Conservation (phyloP, 2,888 invertebrate genomes). For the Girardia tigrina region DNA sequence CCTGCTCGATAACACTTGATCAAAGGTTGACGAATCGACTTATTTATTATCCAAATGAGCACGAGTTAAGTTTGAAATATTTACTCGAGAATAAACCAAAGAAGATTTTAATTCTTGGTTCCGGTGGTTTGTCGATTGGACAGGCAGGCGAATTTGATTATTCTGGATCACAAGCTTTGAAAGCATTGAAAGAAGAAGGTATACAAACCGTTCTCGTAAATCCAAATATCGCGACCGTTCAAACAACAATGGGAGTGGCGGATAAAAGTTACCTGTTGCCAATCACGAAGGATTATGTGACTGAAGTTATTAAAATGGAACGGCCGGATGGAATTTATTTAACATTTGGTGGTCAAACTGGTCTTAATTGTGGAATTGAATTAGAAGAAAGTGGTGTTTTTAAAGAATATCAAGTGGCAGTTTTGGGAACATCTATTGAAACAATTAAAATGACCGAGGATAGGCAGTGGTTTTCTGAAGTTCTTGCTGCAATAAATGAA, state of each 20-base stretch:
- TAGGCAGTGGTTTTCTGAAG: conserved; percentile 78
- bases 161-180: conserved; percentile 86
- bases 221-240: conserved; percentile 97
- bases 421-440: conserved; percentile 86
- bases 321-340: conserved; percentile 86
- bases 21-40: conserved; percentile 29
- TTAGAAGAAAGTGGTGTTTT: conserved; percentile 68
- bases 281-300: conserved; percentile 77
- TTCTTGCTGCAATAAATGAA: conserved; percentile 73
- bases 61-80: conserved; percentile 27
- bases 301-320: conserved; percentile 74
- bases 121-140: conserved; percentile 87
- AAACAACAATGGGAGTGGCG: conserved; percentile 91
- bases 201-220: conserved; percentile 90
- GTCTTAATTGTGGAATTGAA: conserved; percentile 88
- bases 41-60: conserved; percentile 29
- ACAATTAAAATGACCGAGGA: conserved; percentile 94
- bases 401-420: conserved; percentile 69
- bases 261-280: conserved; percentile 88
- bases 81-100: conserved; percentile 38
- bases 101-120: conserved; percentile 71
- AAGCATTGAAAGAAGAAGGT: conserved; percentile 82
- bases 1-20: not conserved
- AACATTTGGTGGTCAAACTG: conserved; percentile 96
- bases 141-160: conserved; percentile 99